Base-by-base conservation (phyloP, 2,797 vertebrate genomes). In the Leptatherina wallacei region DNA sequence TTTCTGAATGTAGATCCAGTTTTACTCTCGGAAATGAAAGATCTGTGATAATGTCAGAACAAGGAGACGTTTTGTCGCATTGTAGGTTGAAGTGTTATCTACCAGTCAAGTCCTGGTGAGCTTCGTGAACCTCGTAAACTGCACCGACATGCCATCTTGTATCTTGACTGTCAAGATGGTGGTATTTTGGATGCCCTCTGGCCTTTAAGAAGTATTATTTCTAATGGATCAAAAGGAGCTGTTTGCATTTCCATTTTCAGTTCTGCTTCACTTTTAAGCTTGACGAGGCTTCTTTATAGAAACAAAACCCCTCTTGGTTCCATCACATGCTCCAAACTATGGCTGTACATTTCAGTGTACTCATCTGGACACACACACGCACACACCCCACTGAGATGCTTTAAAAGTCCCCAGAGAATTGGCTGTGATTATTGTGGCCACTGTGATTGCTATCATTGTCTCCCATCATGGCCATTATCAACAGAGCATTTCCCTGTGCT, bases 371-470 rank as follows among this genome's bases (percentile, higher is more conserved):
- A 59, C 71, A 83, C 68, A 47, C 52, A 1, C 57, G 51, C 60
- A 61, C 42, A 0, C 58, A 27, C 56, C 18, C 42, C 32, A 24
- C 57, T 27, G 77, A 80, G 85, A 83, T 80, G 82, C 80, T 86
- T 79, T 85, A 73, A 83, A 87, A 85, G 80, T 89, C 85, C 71
- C 82, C 1, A 2, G 69, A 77, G 85, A 88, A 92, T 85, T 82
- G 87, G 59, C 76, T 65, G 80, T 91, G 87, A 93, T 93, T 92
- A 89, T 89, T 89, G 90, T 90, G 85, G 89, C 90, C 89, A 83
- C 85, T 12, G 65, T 91, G 89, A 93, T 92, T 91, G 89, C 89
- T 88, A 91, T 93, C 90, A 91, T 91, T 82, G 86, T 87, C 84
- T 85, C 86, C 89, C 89, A 92, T 93, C 88, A 89, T n/a, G 30